Conservation (phyloP, 2,113 vertebrate species). For the Urocolius indicus region DNA sequence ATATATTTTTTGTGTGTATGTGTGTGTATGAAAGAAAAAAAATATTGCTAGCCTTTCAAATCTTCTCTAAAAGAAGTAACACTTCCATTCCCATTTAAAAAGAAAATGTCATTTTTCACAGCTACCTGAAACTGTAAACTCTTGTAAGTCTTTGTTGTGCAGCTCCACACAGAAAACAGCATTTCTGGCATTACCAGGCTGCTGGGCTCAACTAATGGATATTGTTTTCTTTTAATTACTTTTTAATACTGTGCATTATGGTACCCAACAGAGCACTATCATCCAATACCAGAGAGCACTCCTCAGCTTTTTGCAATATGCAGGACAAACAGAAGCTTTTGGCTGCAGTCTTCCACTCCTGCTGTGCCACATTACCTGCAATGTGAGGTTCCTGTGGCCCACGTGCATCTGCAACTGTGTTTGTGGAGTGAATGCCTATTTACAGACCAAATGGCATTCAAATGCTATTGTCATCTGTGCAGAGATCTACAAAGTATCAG, state of each 20-base stretch:
- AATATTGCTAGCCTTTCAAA: neutral
- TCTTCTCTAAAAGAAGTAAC: neutral
- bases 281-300: neutral
- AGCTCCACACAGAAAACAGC: neutral
- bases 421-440: neutral
- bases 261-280: neutral
- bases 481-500: neutral
- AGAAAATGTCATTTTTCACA: neutral
- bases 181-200: neutral
- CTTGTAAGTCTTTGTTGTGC: neutral
- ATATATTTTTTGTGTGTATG: no score
- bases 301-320: neutral
- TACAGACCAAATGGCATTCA: neutral
- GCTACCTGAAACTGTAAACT: neutral
- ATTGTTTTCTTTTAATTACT: neutral
- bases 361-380: neutral
- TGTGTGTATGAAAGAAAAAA: neutral
- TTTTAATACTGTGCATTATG: neutral
- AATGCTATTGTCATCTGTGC: neutral
- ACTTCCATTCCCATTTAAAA: neutral
- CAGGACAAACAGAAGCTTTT: neutral
- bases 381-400: rapidly evolving
- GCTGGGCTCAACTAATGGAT: neutral
- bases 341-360: neutral
- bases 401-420: rapidly evolving